Percentiles rank a stretch among this genome's conserved stretches.
Conservation (phyloP, 2,113 vertebrate species). For the Macrotus californicus region DNA sequence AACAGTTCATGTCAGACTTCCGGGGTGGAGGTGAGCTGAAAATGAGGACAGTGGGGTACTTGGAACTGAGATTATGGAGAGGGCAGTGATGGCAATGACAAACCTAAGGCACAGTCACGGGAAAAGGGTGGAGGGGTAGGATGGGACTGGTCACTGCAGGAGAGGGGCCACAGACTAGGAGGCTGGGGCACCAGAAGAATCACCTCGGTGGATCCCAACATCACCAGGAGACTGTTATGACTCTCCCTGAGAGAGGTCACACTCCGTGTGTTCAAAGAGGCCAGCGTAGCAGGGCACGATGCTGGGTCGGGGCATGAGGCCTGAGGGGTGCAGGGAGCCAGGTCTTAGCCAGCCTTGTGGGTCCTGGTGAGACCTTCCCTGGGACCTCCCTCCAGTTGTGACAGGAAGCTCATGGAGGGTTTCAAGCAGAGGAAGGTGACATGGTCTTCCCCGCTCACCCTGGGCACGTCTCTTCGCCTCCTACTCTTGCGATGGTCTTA, state of each 20-base stretch:
- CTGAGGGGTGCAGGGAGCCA: rapidly evolving
- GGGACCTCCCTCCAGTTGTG: neutral
- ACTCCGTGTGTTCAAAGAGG: neutral
- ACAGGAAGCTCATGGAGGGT: neutral
- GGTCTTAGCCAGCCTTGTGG: neutral
- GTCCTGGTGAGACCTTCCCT: neutral
- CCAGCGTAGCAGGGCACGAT: too few species aligned
- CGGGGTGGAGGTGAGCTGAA: neutral
- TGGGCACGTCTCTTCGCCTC: neutral
- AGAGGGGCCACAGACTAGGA: neutral
- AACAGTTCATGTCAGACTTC: neutral
- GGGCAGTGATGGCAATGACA: rapidly evolving
- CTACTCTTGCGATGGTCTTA: neutral
- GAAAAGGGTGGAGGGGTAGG: neutral
- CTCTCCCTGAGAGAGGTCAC: neutral
- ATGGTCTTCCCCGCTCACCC: neutral
- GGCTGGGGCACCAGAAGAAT: neutral
- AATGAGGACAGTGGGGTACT: neutral
- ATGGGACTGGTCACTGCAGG: neutral
- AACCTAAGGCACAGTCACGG: neutral
- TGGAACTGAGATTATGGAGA: neutral
- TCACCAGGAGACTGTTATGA: neutral
- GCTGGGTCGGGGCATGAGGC: neutral
- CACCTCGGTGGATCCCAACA: neutral
- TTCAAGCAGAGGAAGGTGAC: neutral